These are phyloP conservation scores for Dinocampus coccinellae DNA, from an alignment of 2,888 invertebrate genomes.

Conservation along the genomic window DNA sequence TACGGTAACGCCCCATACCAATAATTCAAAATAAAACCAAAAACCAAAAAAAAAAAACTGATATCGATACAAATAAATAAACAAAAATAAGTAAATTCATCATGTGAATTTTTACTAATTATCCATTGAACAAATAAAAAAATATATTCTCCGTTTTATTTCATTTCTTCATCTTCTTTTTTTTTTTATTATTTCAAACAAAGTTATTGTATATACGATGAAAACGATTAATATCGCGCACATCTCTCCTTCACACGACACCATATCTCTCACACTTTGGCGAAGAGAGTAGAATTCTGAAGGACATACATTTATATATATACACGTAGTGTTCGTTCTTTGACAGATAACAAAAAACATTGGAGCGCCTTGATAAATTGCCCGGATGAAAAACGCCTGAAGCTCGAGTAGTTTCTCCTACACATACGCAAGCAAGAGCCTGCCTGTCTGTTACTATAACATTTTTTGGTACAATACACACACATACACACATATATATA, in stretches of 20 bases:
- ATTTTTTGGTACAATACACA: background rate
- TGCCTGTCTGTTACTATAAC: conserved; percentile 6
- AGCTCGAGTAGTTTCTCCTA: conserved; percentile 19
- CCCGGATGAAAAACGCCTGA: conserved; percentile 56
- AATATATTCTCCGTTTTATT: too few species aligned
- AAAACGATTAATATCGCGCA: background rate
- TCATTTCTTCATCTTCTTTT: too few species aligned
- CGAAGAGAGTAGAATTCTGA: background rate
- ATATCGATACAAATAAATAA: too few species aligned
- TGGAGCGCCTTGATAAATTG: conserved; percentile 63
- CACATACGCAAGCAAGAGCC: conserved; percentile 50
- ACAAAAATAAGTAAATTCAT: too few species aligned
- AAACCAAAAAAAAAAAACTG: too few species aligned
- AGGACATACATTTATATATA: background rate
- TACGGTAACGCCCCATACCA: conserved; percentile 40
- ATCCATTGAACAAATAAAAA: background rate
- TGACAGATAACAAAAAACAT: conserved; percentile 61
- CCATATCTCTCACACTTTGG: conserved; percentile 14
- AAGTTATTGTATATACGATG: background rate
- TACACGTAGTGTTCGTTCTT: conserved; percentile 39
- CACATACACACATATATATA: conserved; percentile 30
- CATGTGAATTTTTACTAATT: too few species aligned
- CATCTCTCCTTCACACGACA: conserved; percentile 1
- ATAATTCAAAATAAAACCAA: conserved; percentile 47
- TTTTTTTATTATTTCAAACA: too few species aligned